A percentile compares a stretch with the other conserved stretches of the same genome.
These are phyloP conservation scores for Limnothrissa miodon DNA, from an alignment of 2,113 vertebrate genomes.

Conservation along the genomic window DNA sequence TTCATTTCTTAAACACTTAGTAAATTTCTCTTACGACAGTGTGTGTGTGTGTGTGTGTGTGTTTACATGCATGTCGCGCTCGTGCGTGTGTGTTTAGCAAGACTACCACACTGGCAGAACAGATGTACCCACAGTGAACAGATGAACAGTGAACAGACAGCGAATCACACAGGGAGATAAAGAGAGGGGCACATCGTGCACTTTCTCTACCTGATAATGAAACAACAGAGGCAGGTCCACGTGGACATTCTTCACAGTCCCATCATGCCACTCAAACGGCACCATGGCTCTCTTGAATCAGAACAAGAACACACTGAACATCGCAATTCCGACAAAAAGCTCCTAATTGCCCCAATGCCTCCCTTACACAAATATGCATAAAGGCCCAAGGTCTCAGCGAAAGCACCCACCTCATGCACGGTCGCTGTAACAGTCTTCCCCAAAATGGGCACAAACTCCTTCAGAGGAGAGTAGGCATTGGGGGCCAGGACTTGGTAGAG, in stretches of 20 bases:
- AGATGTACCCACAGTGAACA: neutral
- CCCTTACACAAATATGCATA: neutral
- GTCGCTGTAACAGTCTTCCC: conserved; percentile 77
- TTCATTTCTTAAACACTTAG: no score
- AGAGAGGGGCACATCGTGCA: neutral
- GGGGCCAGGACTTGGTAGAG: conserved; percentile 80
- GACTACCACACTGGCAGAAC: neutral
- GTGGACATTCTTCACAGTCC: conserved; percentile 79
- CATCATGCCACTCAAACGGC: conserved; percentile 79
- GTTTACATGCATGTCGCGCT: neutral
- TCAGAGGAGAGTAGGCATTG: conserved; percentile 68
- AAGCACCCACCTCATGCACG: conserved; percentile 65
- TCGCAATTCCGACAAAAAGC: neutral
- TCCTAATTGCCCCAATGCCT: neutral
- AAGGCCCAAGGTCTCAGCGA: neutral
- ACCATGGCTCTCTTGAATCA: conserved; percentile 73
- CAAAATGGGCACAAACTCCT: conserved; percentile 78
- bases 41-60: no score
- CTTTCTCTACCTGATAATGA: conserved; percentile 71
- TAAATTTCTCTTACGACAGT: no score
- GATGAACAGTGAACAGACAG: neutral
- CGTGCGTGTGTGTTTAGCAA: neutral
- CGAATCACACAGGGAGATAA: neutral
- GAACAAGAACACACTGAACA: neutral
- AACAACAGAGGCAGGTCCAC: conserved; percentile 72